phyloP scores from a whole-genome alignment of 2,797 vertebrate genomes.

The Eospalax fontanierii region DNA sequence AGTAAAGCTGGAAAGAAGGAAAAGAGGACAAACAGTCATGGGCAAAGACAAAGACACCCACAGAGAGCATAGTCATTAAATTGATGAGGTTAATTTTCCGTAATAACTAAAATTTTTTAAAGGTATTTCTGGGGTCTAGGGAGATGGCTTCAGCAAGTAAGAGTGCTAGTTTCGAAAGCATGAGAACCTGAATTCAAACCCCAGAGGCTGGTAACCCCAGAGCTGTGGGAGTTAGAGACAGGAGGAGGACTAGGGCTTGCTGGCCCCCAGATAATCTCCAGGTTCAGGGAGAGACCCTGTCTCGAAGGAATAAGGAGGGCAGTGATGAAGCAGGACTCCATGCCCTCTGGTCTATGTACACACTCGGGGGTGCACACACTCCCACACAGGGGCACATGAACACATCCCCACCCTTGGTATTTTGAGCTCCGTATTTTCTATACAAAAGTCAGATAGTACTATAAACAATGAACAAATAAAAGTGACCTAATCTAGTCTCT shows the following conservation, averaged over 20 bases:
- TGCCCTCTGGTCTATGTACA: too few species aligned
- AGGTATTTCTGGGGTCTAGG: constrained; percentile 4
- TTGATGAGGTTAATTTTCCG: neutral
- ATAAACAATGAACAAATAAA: neutral
- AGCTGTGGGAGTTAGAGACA: neutral
- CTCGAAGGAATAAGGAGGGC: neutral
- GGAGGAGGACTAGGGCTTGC: neutral
- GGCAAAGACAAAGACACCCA: neutral
- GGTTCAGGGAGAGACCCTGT: too few species aligned
- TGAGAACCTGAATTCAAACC: neutral
- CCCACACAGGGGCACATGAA: neutral
- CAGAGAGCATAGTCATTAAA: constrained; percentile 11
- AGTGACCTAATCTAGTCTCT: constrained; percentile 26
- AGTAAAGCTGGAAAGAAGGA: constrained; percentile 24
- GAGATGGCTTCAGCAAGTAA: neutral
- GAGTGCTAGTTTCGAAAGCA: neutral
- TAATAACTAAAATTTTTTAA: constrained; percentile 25
- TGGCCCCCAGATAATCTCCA: neutral
- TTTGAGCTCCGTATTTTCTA: constrained; percentile 19
- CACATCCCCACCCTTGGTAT: accelerated
- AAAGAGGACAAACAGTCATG: neutral
- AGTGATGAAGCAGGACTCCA: neutral
- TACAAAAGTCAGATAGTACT: too few species aligned
- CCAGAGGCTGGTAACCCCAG: too few species aligned
- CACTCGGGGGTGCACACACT: too few species aligned